phyloP scores from a whole-genome alignment of 1,140 invertebrate genomes.

The Lordiphosa mommai region DNA sequence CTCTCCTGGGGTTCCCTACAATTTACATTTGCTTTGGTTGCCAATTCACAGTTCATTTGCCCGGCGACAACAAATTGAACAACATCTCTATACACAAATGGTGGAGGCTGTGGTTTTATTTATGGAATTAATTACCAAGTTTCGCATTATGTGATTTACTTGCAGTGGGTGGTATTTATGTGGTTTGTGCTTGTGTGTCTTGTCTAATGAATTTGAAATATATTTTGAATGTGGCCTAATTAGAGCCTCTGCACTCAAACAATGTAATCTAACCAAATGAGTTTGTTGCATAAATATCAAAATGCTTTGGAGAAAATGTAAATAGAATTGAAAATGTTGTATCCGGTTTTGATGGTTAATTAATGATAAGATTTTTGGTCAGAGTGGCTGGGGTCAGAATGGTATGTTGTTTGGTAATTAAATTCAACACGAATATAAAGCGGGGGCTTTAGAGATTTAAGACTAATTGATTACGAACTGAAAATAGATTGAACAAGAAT shows the following conservation, averaged over 20 bases:
- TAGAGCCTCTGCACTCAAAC: background rate
- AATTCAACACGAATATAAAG: too few relatives aligned
- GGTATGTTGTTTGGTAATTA: too few relatives aligned
- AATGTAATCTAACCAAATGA: constrained; percentile 1
- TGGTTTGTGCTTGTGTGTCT: background rate
- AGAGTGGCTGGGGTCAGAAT: too few relatives aligned
- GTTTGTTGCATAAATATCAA: too few relatives aligned
- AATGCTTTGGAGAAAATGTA: background rate
- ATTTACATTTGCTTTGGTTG: constrained; percentile 8
- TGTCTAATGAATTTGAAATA: background rate
- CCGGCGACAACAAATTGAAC: constrained; percentile 7
- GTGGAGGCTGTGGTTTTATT: background rate
- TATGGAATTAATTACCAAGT: constrained; percentile 9
- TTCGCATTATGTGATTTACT: constrained; percentile 8
- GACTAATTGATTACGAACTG: too few relatives aligned
- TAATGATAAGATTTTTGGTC: too few relatives aligned
- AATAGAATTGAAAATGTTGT: background rate
- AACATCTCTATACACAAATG: background rate
- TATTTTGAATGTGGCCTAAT: constrained; percentile 6
- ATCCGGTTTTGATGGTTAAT: too few relatives aligned
- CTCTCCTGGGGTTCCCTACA: background rate
- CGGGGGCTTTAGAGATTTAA: too few relatives aligned
- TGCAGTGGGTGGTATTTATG: background rate
- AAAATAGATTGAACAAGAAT: too few relatives aligned
- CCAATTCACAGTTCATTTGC: constrained; percentile 11